Evolutionary conservation across 2,113 vertebrate species (phyloP).

Genomic region (Pollachius pollachius): DNA sequence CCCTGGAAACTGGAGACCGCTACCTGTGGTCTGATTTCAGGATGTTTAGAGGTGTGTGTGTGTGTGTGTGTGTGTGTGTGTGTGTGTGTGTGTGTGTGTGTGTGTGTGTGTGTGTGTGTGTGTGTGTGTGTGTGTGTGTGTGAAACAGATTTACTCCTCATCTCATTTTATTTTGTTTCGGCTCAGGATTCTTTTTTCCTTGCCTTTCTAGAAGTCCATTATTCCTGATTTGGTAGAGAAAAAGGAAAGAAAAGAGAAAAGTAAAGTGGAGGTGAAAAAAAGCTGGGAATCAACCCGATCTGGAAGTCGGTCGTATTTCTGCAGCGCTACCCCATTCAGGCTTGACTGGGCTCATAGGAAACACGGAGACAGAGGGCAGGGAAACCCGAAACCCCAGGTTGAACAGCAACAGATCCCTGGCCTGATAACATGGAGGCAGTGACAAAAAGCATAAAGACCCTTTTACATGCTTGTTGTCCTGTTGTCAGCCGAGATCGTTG

Average conservation of each 20-base stretch:
- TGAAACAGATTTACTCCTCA: slow-evolving; percentile 32
- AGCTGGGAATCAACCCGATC: slow-evolving; percentile 68
- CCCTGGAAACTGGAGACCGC: slow-evolving; percentile 54
- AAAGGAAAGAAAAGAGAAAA: too few species aligned
- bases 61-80: slow-evolving; percentile 26
- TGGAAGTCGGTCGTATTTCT: slow-evolving; percentile 70
- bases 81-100: slow-evolving; percentile 19
- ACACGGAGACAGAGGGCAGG: slow-evolving; percentile 57
- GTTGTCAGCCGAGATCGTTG: slow-evolving; percentile 36
- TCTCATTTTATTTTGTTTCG: slow-evolving; percentile 65
- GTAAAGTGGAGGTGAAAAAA: slow-evolving; percentile 33
- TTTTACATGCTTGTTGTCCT: slow-evolving; percentile 59
- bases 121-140: slow-evolving; percentile 21
- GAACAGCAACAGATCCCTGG: slow-evolving; percentile 59
- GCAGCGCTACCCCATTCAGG: slow-evolving; percentile 60
- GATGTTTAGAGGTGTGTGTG: slow-evolving; percentile 71
- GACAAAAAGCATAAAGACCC: slow-evolving; percentile 66
- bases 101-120: slow-evolving; percentile 30
- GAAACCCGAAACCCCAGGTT: slow-evolving; percentile 68
- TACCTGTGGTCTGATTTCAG: slow-evolving; percentile 77
- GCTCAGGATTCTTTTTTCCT: slow-evolving; percentile 68
- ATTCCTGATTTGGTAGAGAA: background rate
- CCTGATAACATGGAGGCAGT: slow-evolving; percentile 58
- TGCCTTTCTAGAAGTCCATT: slow-evolving; percentile 48
- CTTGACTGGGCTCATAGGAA: slow-evolving; percentile 69